Evolutionary conservation across 2,113 vertebrate species (phyloP), one percentile per base, ranked within the genome.

Genomic region (Calyptommatus sinebrachiatus): DNA sequence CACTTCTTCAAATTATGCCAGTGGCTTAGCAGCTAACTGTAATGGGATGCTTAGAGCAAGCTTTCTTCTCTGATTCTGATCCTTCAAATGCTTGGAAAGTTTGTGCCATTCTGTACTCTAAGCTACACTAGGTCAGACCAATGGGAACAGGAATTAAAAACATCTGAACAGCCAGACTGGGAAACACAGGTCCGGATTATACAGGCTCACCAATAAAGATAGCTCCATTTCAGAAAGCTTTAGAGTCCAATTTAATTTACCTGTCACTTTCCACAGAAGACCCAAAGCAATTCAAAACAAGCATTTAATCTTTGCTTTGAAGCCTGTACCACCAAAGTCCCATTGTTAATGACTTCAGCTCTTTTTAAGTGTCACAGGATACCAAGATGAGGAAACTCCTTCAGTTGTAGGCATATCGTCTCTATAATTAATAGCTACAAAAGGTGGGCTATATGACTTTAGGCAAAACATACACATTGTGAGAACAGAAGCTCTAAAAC

Each of bases 241-340:
- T 12, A 65, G 26, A 57, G 53, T 11, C 53, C 53, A 57, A 57
- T 57, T 57, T 57, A 57, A 57, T 57, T 16, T 57, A 16, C 53
- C 53, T 57, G 53, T 57, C 53, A 57, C 53, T 18, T 57, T 57
- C 53, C 53, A 57, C 53, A 57, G 53, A 57, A 57, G 53, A 18
- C 53, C 18, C 16, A 18, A 57, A 57, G 53, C 53, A 57, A 0
- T 14, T 31, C n/a, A 66, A 28, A 66, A 29, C 9, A 65, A 11
- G 16, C 57, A 24, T 71, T 61, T 65, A 79, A 82, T 82, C 75
- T 73, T 85, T 84, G 84, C 61, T 67, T 86, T 83, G 83, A 87
- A 82, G 80, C 41, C 68, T 7, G 48, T 50, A 63, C 45, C 71
- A 65, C 45, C 18, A 61, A 62, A 67, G 29, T 65, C 0, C 1